Evolutionary conservation across 2,888 invertebrate genomes (phyloP), one percentile per base, ranked within the genome.

Genomic region (Drosophila ustulata): DNA sequence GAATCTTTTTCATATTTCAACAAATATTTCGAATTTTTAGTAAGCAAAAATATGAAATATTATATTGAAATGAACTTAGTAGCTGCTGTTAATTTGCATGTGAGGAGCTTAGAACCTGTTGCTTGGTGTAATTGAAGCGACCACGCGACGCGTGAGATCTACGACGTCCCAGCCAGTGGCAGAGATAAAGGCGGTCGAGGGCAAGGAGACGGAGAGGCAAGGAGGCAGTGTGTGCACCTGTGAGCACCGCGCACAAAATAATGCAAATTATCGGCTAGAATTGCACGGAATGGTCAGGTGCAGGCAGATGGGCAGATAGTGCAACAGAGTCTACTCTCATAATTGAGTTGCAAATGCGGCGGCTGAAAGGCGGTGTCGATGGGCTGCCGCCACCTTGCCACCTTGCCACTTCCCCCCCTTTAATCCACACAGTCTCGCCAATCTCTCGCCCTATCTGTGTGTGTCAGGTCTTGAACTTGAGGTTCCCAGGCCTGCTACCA

Each of bases 231-330:
- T 71, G 77, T 71, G 77, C 89, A 88, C 87, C 89, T 88, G 87
- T 77, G 83, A 61, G 73, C 72, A 71, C 45, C 55, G 70, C 58
- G 63, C 58, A 75, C 75, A 76, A 73, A 80, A 88, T 84, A 80
- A 88, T 82, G 81, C 78, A 88, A 88, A 84, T 85, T 83, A 82
- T 82, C 86, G 69, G 69, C 78, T 80, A 75, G 83, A 86, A 86
- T 83, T 78, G 83, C 83, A 83, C 76, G 72, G 76, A 78, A 81
- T 78, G 79, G 84, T 83, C 81, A 80, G 85, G 75, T 82, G 85
- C 80, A 64, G 46, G 63, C 65, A 75, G 72, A 61, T 75, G 73
- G 70, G 65, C 61, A 61, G 59, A 64, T 61, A 61, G 25, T 66
- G 69, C 68, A 73, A 69, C 50, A 51, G n/a, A 39, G 41, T 45